Evolutionary conservation across 2,888 invertebrate genomes (phyloP), one percentile per base, ranked within the genome.

Genomic region (Agrochola circellaris): DNA sequence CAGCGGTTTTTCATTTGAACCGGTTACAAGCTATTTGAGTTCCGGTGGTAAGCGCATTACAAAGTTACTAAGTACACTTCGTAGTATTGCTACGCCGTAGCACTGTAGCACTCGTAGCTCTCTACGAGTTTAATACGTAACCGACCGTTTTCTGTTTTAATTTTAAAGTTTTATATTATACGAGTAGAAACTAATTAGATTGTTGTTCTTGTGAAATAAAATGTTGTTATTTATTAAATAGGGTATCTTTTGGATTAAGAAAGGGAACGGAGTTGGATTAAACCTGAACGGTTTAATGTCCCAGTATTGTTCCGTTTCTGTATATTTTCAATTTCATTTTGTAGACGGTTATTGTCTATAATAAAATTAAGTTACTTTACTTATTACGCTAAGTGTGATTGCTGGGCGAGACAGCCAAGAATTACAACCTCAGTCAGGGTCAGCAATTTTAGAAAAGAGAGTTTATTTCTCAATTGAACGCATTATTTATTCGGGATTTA

Each of bases 31-130:
- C 86, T 91, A 91, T 91, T 90, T 88, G 88, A 89, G 87, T 89
- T 90, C 83, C 82, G 74, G 85, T 88, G 82, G 87, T 87, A 86
- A 90, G 84, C 88, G 87, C 78, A 85, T 89, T 90, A 88, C 88
- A 84, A 90, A 91, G 87, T 91, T 91, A 82, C 83, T 77, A 87
- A 90, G 91, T 89, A 91, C 89, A 89, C 90, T 87, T 82, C 84
- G 90, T 89, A 89, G 90, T 80, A 84, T 72, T 83, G 84, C 89
- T 89, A 89, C 88, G 87, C 78, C 60, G 82, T 89, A 89, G 89
- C 86, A 86, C 74, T 78, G 89, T 83, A 69, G 84, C 81, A 26
- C 51, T 42, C 68, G 81, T 89, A 89, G 88, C 85, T 84, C 69
- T 88, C 87, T 85, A 88, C 87, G 82, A 87, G 79, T 90, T 89